Base-by-base conservation (phyloP, 2,888 invertebrate genomes). In the Trichopria drosophilae region DNA sequence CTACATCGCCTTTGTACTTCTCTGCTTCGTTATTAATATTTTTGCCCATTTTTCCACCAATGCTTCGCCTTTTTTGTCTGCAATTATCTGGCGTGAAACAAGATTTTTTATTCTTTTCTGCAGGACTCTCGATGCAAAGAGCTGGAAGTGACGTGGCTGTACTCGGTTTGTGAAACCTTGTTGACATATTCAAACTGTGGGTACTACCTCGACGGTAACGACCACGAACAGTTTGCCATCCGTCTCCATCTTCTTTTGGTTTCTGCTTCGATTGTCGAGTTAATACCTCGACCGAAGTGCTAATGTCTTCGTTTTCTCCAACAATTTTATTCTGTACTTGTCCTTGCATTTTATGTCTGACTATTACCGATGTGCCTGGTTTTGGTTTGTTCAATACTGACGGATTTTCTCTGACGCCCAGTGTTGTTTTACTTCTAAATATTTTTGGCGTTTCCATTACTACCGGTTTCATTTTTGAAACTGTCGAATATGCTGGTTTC, bases 161-260 rank as follows among this genome's bases (percentile, higher is more conserved):
- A 2, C 88, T 89, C 0, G 91, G 90, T 68, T 89, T 87, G 65
- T 89, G 83, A 66, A 88, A 92, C 53, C 91, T 81, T 55, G 86
- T 87, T 0, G 85, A 79, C 61, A 79, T 77, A 57, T 79, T 79
- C 1, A 80, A 73, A 61, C 77, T 77, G 50, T 85, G 83, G 12
- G 84, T 82, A 68, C 85, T 85, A 1, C 82, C 82, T 39, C 85
- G 80, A 19, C 90, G 79, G 2, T 79, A 81, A 28, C 87, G 81
- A 36, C 87, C 86, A 64, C 90, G 87, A 0, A 95, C 95, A 0
- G 90, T 94, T 57, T 93, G 82, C 95, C 94, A 95, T 1, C 94
- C 95, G 60, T 90, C 90, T 12, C 55, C 58, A 39, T 72, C 66
- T 48, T 69, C 66, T 68, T 58, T 63, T 60, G 71, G 49, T 76